Evolutionary conservation across 1,140 invertebrate species (phyloP), one percentile per base, ranked within the genome.

Genomic region (Anoplophora glabripennis): DNA sequence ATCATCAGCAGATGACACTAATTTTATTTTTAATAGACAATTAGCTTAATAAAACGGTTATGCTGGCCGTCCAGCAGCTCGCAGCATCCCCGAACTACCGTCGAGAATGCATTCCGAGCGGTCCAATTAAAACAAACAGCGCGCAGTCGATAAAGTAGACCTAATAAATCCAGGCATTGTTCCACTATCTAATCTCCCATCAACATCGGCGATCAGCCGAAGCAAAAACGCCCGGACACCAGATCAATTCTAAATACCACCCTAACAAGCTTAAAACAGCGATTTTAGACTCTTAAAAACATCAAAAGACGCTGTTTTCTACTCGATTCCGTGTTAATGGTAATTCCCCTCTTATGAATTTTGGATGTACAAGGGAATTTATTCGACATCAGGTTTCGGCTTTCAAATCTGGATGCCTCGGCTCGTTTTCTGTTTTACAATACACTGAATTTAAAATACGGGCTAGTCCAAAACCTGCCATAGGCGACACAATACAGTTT

Each of bases 221-320:
- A 48, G 57, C 40, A 64, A 64, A 60, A 59, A 66, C 64, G 53
- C 14, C 45, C 56, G 57, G 52, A 65, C 67, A 68, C 61, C 64
- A 66, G 62, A 64, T 66, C 67, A 67, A 65, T 68, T 68, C 59
- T 62, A 68, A 68, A 68, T 68, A 68, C 66, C 59, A 63, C 62
- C 65, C 65, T 69, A 69, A 69, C 67, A 69, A 69, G 67, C 36
- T 61, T n/a, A 48, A 36, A 59, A 65, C 63, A 65, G 37, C 42
- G 54, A 51, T 56, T 47, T 48, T 34, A 42, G 55, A 35, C 35
- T 53, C 37, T 58, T 57, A 58, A 61, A 65, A 61, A 56, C 48
- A 42, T 58, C 53, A 45, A 37, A 58, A 21, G 34, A 59, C 10
- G 53, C 36, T 51, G 46, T 54, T 49, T 33, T 34, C 18, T n/a